Percentiles rank a stretch among this genome's conserved stretches.
These are phyloP conservation scores for Anomalospiza imberbis DNA, from an alignment of 2,797 vertebrate genomes.

Conservation along the genomic window DNA sequence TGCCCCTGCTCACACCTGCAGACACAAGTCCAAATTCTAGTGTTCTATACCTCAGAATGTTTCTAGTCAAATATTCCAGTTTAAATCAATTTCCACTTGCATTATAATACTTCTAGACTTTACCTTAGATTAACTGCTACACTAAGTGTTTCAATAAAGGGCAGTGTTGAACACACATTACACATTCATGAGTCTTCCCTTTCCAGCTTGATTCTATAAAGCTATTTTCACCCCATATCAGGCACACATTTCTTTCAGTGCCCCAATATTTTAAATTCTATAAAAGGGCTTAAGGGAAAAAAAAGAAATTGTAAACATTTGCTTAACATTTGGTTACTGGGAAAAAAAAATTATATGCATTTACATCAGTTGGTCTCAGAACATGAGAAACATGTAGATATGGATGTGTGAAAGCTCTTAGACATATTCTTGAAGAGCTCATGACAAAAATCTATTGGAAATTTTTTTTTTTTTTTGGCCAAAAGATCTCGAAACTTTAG, in stretches of 20 bases:
- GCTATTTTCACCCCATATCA: not conserved
- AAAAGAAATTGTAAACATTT: not conserved
- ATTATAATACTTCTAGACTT: not conserved
- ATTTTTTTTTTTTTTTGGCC: not conserved
- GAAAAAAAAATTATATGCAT: not conserved
- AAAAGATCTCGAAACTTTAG: not conserved
- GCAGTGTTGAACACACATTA: not conserved
- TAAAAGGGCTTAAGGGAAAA: not conserved
- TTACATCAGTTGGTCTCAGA: not conserved
- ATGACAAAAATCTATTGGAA: not conserved
- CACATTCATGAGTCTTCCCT: not conserved
- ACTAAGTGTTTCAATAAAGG: not conserved
- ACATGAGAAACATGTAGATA: accelerated
- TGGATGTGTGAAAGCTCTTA: not conserved
- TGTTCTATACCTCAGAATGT: not conserved
- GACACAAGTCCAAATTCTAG: not conserved
- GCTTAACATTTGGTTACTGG: not conserved
- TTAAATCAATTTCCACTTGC: not conserved
- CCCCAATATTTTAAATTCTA: not conserved
- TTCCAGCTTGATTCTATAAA: not conserved
- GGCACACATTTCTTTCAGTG: not conserved
- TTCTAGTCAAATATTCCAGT: not conserved
- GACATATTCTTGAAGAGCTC: not conserved
- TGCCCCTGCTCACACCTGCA: not conserved
- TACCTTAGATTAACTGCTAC: not conserved